Percentiles rank a stretch among this genome's conserved stretches.
phyloP scores from a whole-genome alignment of 2,888 invertebrate genomes.

The Spodoptera littoralis region DNA sequence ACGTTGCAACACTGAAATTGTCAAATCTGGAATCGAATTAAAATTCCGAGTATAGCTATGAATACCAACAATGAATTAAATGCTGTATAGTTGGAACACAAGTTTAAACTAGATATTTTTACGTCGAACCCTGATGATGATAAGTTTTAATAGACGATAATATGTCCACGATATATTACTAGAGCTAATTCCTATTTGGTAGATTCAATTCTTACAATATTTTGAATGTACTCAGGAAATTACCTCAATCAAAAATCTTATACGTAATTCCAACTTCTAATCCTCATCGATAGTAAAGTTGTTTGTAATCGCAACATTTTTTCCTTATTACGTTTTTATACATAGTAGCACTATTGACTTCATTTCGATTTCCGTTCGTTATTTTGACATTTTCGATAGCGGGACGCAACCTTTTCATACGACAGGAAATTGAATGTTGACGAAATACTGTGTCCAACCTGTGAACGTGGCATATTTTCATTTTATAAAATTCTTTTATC shows the following conservation, averaged over 20 bases:
- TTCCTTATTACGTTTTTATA: slow-evolving; percentile 19
- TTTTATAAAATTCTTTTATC: slow-evolving; percentile 51
- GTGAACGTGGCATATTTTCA: slow-evolving; percentile 62
- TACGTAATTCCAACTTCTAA: not conserved
- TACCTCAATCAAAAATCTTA: not conserved
- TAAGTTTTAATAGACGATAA: too few relatives aligned
- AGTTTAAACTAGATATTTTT: too few relatives aligned
- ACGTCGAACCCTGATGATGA: too few relatives aligned
- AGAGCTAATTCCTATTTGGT: too few relatives aligned
- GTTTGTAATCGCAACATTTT: slow-evolving; percentile 9
- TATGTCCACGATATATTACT: too few relatives aligned
- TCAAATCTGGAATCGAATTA: too few relatives aligned
- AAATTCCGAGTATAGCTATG: too few relatives aligned
- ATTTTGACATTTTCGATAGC: slow-evolving; percentile 71
- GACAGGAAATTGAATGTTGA: slow-evolving; percentile 78
- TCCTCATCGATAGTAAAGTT: slow-evolving; percentile 1
- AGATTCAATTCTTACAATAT: too few relatives aligned
- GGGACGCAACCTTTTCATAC: slow-evolving; percentile 69
- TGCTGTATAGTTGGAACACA: too few relatives aligned
- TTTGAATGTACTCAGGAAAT: too few relatives aligned
- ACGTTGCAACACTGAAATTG: too few relatives aligned
- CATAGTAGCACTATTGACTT: slow-evolving; percentile 46
- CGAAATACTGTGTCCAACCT: slow-evolving; percentile 65
- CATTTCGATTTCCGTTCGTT: slow-evolving; percentile 73
- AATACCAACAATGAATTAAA: too few relatives aligned